These are phyloP conservation scores for Sphaerodactylus townsendi DNA, from an alignment of 2,113 vertebrate species.

Conservation along the genomic window DNA sequence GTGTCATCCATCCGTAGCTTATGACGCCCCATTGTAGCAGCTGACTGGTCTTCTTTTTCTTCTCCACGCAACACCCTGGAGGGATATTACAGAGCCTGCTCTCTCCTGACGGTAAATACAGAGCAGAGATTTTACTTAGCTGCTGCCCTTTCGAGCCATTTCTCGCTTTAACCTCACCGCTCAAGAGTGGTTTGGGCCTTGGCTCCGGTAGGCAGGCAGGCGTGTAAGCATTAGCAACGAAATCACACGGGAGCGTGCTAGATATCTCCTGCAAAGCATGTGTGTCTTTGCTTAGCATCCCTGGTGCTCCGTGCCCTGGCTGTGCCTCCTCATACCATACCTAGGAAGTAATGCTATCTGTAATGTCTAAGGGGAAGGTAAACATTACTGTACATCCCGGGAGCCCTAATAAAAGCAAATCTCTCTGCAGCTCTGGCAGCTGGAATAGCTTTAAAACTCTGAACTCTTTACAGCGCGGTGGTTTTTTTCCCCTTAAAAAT, in stretches of 20 bases:
- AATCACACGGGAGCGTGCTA: background rate
- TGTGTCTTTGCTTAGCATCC: constrained; percentile 30
- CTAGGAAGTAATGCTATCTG: constrained; percentile 18
- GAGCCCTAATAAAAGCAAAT: constrained; percentile 49
- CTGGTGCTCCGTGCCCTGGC: constrained; percentile 19
- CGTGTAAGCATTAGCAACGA: constrained; percentile 34
- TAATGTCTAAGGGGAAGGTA: constrained; percentile 51
- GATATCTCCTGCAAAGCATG: constrained; percentile 14
- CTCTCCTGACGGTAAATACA: constrained; percentile 42
- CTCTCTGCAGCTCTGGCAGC: constrained; percentile 38
- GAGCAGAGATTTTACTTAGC: constrained; percentile 55
- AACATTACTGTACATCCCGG: constrained; percentile 43
- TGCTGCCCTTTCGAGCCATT: constrained; percentile 46
- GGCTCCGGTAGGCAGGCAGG: constrained; percentile 38
- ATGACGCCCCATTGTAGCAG: too few relatives aligned
- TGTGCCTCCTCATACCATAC: constrained; percentile 31
- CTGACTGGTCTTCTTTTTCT: too few relatives aligned
- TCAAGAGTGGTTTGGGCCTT: constrained; percentile 48
- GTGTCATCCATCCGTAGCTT: too few relatives aligned
- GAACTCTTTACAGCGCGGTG: constrained; percentile 37
- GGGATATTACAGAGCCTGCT: constrained; percentile 34
- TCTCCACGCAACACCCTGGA: constrained; percentile 27
- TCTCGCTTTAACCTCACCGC: constrained; percentile 42
- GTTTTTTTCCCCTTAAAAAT: constrained; percentile 23
- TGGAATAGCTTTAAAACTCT: constrained; percentile 43